Base-by-base conservation (phyloP, 2,797 vertebrate species). In the Graptemys geographica region DNA sequence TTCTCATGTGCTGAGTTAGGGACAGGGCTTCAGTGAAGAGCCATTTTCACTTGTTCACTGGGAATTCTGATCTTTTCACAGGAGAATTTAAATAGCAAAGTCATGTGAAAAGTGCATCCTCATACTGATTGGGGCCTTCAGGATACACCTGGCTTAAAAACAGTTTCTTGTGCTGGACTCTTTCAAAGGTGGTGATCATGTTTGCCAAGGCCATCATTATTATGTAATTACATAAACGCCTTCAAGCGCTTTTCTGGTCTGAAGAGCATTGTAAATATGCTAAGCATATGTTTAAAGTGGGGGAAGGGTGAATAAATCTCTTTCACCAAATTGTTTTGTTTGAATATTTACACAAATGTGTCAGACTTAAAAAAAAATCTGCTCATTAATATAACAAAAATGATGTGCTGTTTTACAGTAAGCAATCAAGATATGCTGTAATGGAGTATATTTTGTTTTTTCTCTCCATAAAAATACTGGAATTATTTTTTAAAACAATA, bases 401-500 rank as follows among this genome's bases (percentile, higher is more conserved):
- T 59, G 3, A 80, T 90, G 47, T 84, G 16, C 76, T 91, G 37
- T 79, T 92, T 95, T 93, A n/a, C 59, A 87, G 87, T 83, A 94
- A 69, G 72, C 21, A 91, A 53, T 92, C 69, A 88, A 87, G 84
- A 88, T 19, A 72, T 19, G 10, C 52, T 87, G 11, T 65, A 91
- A 92, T 90, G 78, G 69, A 86, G 84, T 41, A 27, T 53, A 80
- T 37, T 28, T 62, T 23, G 1, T 1, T 88, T 3, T 83, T 88
- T 25, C n/a, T 94, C 91, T 93, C 72, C 72, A 41, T 81, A 6
- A 90, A 93, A 86, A 79, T 31, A 49, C 52, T 76, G 27, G 62
- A 23, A 82, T 92, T 94, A 80, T 90, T 95, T 59, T 93, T 92
- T 78, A 81, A 95, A 94, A 41, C 83, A 86, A 90, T 83, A 78